These are phyloP conservation scores for Synanthedon myopaeformis DNA, from an alignment of 2,888 invertebrate species.

Conservation along the genomic window DNA sequence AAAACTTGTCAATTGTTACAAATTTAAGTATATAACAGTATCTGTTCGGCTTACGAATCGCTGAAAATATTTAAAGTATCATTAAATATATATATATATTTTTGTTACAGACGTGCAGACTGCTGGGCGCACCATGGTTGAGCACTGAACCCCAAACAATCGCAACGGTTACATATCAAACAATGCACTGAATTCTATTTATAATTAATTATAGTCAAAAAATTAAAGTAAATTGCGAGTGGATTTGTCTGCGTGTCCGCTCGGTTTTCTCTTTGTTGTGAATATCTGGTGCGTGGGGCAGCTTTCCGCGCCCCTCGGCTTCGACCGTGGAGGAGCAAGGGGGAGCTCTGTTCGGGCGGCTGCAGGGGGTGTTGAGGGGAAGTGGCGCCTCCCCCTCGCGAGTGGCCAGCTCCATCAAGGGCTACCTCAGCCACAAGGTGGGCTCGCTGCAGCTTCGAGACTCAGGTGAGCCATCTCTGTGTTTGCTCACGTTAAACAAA, in stretches of 20 bases:
- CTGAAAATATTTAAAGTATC: no score
- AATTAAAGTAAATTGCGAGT: neutral
- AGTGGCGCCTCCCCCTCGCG: constrained; percentile 77
- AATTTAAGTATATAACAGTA: no score
- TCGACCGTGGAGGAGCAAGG: constrained; percentile 65
- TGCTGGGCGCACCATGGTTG: constrained; percentile 43
- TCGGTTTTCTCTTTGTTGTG: constrained; percentile 5
- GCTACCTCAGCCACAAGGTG: constrained; percentile 77
- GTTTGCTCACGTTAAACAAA: constrained; percentile 44
- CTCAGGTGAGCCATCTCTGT: constrained; percentile 70
- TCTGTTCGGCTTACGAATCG: no score
- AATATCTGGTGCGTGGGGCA: constrained; percentile 23
- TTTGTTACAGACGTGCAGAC: constrained; percentile 43
- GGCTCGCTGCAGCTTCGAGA: constrained; percentile 77
- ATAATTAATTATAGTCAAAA: constrained; percentile 12
- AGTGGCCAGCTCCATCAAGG: constrained; percentile 80
- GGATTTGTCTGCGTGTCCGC: neutral
- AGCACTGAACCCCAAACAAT: constrained; percentile 22
- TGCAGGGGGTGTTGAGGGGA: constrained; percentile 76
- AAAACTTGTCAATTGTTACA: no score
- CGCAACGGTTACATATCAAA: constrained; percentile 57
- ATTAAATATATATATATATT: neutral
- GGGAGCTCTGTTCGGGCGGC: constrained; percentile 73
- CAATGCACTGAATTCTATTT: constrained; percentile 48
- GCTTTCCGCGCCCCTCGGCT: constrained; percentile 25